phyloP scores from a whole-genome alignment of 1,140 invertebrate species.

The Penaeus chinensis region DNA sequence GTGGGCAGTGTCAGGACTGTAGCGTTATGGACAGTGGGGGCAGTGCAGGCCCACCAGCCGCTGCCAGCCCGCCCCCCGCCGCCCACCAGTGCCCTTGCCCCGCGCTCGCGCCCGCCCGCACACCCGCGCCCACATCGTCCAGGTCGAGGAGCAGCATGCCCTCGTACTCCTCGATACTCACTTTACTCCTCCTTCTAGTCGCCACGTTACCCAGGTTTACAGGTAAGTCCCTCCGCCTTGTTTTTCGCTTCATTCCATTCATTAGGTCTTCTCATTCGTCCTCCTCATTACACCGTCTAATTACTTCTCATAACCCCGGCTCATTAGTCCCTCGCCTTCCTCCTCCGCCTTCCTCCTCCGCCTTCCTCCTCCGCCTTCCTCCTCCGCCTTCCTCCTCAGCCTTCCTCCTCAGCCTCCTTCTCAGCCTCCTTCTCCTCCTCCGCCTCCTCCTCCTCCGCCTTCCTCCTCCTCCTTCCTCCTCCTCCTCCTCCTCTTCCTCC shows the following conservation, averaged over 20 bases:
- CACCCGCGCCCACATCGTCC: neutral
- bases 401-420: neutral
- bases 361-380: neutral
- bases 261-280: neutral
- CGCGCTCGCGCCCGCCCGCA: slow-evolving; percentile 11
- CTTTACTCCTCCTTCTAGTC: slow-evolving; percentile 44
- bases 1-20: slow-evolving; percentile 39
- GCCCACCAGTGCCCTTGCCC: slow-evolving; percentile 30
- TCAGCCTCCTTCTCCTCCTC: neutral
- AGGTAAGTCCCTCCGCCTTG: slow-evolving; percentile 33
- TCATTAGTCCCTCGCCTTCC: neutral
- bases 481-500: neutral
- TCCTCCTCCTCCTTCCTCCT: neutral
- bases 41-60: slow-evolving; percentile 2
- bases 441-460: neutral
- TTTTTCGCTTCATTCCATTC: neutral
- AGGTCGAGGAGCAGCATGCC: slow-evolving; percentile 24
- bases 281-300: neutral
- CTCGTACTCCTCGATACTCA: slow-evolving; percentile 37
- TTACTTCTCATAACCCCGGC: no score
- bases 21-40: slow-evolving; percentile 36
- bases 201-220: slow-evolving; percentile 46
- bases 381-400: neutral
- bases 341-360: neutral
- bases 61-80: neutral